Conservation (phyloP, 2,113 vertebrate genomes). For the Desmodus rotundus region DNA sequence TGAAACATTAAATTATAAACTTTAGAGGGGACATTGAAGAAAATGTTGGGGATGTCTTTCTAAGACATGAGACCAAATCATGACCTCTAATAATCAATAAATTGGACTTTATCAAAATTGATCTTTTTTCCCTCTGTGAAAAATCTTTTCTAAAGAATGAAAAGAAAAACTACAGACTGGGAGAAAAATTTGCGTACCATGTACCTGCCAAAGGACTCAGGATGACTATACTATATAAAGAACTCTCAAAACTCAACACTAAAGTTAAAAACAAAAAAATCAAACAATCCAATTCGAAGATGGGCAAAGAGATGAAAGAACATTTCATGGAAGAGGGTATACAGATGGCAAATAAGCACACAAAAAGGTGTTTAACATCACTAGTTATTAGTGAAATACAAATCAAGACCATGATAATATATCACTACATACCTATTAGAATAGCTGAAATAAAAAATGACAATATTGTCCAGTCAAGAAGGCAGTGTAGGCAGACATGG, state of each 20-base stretch:
- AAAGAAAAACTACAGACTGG: not conserved
- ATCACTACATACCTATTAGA: not conserved
- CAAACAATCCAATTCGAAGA: not conserved
- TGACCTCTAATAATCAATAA: not conserved
- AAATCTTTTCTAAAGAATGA: not conserved
- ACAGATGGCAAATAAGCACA: not conserved
- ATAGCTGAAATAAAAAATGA: not conserved
- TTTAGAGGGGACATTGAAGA: not conserved
- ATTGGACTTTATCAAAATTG: not conserved
- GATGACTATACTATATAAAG: not conserved
- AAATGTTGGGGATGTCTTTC: not conserved
- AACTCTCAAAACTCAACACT: not conserved
- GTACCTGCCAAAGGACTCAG: not conserved
- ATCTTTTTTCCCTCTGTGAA: not conserved
- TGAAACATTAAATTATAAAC: not conserved
- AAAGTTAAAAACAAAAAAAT: not conserved
- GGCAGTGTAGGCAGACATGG: too few species aligned
- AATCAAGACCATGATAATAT: not conserved
- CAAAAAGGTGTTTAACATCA: not conserved
- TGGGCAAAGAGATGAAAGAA: not conserved
- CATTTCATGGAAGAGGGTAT: not conserved
- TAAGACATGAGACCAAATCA: not conserved
- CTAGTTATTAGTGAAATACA: constrained; percentile 17
- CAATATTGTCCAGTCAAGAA: too few species aligned
- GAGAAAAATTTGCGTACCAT: not conserved